These are phyloP conservation scores for Euwallacea similis DNA, from an alignment of 1,140 invertebrate species.

Conservation along the genomic window DNA sequence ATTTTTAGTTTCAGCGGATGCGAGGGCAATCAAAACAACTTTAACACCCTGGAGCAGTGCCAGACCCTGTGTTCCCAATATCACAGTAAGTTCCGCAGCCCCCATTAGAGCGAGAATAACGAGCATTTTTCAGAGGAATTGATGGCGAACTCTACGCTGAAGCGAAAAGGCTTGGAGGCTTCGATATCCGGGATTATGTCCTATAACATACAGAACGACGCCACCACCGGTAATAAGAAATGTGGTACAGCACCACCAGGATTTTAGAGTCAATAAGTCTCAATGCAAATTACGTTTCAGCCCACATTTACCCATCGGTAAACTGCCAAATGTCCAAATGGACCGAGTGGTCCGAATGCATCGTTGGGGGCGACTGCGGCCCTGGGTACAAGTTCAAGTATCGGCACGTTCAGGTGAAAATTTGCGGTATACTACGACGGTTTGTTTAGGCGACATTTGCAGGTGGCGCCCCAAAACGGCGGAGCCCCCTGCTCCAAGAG, in stretches of 20 bases:
- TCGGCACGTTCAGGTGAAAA: conserved; percentile 47
- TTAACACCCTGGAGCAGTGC: conserved; percentile 58
- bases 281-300: conserved; percentile 16
- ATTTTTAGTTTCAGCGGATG: conserved; percentile 79
- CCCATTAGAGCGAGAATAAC: not conserved
- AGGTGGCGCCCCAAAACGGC: conserved; percentile 65
- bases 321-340: conserved; percentile 41
- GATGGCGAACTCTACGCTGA: conserved; percentile 49
- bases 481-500: conserved; percentile 70
- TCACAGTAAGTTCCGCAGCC: conserved; percentile 53
- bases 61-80: conserved; percentile 49
- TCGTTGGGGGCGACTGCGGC: conserved; percentile 34
- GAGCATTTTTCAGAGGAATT: conserved; percentile 44
- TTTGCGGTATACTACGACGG: not conserved
- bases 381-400: conserved; percentile 45
- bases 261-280: not conserved
- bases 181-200: conserved; percentile 50
- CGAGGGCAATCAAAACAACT: conserved; percentile 75
- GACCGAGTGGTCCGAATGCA: conserved; percentile 44
- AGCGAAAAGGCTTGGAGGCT: conserved; percentile 45
- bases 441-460: not conserved
- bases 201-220: conserved; percentile 52
- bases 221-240: conserved; percentile 41
- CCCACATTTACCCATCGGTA: conserved; percentile 3
- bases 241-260: conserved; percentile 5